Conservation (phyloP, 2,888 invertebrate species). For the Hypercompe scribonia region DNA sequence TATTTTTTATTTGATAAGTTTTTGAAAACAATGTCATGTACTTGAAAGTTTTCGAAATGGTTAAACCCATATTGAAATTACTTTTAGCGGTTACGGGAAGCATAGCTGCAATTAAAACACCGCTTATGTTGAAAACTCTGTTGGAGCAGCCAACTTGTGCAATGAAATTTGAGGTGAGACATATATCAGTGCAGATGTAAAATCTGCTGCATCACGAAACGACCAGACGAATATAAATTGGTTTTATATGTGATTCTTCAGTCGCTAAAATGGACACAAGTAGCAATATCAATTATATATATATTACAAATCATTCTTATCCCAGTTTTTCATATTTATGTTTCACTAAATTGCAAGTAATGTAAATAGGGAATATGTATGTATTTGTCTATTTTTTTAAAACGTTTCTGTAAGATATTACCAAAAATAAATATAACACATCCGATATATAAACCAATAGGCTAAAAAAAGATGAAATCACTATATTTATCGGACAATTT, state of each 20-base stretch:
- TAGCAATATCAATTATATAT: not conserved
- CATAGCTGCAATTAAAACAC: constrained; percentile 97
- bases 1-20: not conserved
- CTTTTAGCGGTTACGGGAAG: constrained; percentile 97
- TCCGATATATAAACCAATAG: no score
- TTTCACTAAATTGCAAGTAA: no score
- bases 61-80: constrained; percentile 83
- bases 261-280: not conserved
- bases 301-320: not conserved
- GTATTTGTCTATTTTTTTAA: no score
- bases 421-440: no score
- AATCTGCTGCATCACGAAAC: not conserved
- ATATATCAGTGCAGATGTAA: constrained; percentile 1
- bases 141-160: constrained; percentile 58
- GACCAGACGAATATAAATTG: not conserved
- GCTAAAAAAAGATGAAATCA: no score
- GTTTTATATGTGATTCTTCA: not conserved
- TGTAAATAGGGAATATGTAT: no score
- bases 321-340: not conserved
- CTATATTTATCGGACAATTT: no score
- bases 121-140: constrained; percentile 87
- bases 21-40: not conserved
- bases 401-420: no score
- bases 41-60: constrained; percentile 54
- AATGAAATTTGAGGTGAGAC: constrained; percentile 70